A percentile compares a stretch with the other conserved stretches of the same genome.
These are phyloP conservation scores for Micronycteris hirsuta DNA, from an alignment of 2,113 vertebrate genomes.

Conservation along the genomic window DNA sequence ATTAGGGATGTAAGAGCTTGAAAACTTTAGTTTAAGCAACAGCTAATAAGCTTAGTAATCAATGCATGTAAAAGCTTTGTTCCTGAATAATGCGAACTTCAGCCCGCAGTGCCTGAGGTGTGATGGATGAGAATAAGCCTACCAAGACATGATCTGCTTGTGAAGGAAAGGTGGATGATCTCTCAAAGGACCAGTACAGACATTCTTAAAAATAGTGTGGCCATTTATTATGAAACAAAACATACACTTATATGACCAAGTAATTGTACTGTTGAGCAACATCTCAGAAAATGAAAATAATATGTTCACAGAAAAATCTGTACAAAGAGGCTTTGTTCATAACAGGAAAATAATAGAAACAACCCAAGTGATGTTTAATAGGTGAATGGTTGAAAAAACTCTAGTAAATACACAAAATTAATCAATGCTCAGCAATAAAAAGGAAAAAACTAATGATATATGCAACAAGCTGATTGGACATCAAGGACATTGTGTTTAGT, in stretches of 20 bases:
- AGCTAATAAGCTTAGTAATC: too few relatives aligned
- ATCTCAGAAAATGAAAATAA: conserved; percentile 9
- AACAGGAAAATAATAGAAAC: conserved; percentile 6
- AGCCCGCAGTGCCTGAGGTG: too few relatives aligned
- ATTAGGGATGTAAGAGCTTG: too few relatives aligned
- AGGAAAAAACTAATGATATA: neutral
- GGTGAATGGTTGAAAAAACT: neutral
- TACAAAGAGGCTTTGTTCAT: neutral
- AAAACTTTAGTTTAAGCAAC: too few relatives aligned
- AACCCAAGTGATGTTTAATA: neutral
- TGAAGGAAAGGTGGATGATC: too few relatives aligned
- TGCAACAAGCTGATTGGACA: neutral
- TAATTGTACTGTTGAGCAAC: neutral
- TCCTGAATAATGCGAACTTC: too few relatives aligned
- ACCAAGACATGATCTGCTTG: too few relatives aligned
- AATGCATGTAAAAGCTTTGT: too few relatives aligned
- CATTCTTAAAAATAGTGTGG: neutral
- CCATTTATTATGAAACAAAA: conserved; percentile 6
- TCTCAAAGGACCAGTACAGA: too few relatives aligned
- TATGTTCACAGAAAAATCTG: neutral
- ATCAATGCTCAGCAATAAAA: conserved; percentile 15
- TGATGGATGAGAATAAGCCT: too few relatives aligned
- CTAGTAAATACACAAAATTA: neutral
- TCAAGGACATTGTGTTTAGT: neutral
- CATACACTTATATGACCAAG: neutral